These are phyloP conservation scores for Octomys mimax DNA, from an alignment of 2,797 vertebrate genomes.

Conservation along the genomic window DNA sequence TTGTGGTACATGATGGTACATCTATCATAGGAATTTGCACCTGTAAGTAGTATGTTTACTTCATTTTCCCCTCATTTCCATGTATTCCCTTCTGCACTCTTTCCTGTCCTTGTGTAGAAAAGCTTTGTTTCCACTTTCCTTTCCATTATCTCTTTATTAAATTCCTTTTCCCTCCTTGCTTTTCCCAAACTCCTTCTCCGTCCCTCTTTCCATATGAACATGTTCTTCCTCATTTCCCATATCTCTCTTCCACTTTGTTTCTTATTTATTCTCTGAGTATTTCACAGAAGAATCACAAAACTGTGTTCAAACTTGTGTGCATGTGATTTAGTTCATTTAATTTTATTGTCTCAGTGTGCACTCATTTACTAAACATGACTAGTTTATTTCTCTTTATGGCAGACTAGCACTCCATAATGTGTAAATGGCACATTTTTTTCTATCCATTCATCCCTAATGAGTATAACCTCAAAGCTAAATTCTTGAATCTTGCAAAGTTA, in stretches of 20 bases:
- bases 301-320: too few species aligned
- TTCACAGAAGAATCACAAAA: too few species aligned
- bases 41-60: too few species aligned
- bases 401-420: neutral
- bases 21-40: too few species aligned
- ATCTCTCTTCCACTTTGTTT: too few species aligned
- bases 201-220: too few species aligned
- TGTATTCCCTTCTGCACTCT: neutral
- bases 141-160: neutral
- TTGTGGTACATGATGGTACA: neutral
- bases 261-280: too few species aligned
- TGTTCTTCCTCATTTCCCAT: too few species aligned
- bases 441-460: neutral
- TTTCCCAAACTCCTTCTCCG: neutral
- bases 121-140: too few species aligned
- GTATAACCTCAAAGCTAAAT: neutral
- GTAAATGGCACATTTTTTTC: too few species aligned
- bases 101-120: neutral
- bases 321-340: too few species aligned
- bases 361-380: neutral
- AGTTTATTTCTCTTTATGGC: neutral
- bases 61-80: neutral
- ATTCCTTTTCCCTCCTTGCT: neutral
- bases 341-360: neutral
- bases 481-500: neutral